Base-by-base conservation (phyloP, 1,140 invertebrate genomes). In the Bradysia coprophila region DNA sequence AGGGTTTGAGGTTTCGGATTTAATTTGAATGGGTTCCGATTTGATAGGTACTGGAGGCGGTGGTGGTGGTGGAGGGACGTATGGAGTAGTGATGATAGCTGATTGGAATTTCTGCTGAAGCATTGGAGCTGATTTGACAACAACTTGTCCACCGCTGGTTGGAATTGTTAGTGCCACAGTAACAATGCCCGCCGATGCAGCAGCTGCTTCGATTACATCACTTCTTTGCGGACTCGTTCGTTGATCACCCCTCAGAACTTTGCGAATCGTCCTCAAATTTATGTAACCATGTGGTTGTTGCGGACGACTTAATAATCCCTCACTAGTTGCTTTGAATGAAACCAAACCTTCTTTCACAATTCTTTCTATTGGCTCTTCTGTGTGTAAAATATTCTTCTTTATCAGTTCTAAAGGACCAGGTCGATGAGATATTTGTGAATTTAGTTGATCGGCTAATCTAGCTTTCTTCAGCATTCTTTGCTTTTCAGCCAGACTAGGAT, bases 341-440 rank as follows among this genome's bases (percentile, higher is more conserved):
- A 96, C 81, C 42, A 81, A 75, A 31, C 90, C 91, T 66, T 92
- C 85, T 71, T 92, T 92, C 34, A 94, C 84, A 33, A 87, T 88
- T 53, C 86, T 77, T 55, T 92, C 89, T 43, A 93, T 87, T 21
- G 78, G 76, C 53, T 89, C 85, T 59, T 92, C 87, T 1, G 89
- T 88, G 50, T 93, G 86, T 34, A 98, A 69, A 53, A 98, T 97
- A 63, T 97, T 96, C 55, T 90, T 92, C 67, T 93, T 83, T 44
- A 97, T 92, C 28, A 98, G 73, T 62, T 98, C 93, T 45, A 98
- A 67, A 5, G 92, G 91, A 1, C 93, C 93, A 2, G 93, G 93
- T 47, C 93, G 66, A 63, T 96, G 90, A 34, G 88, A 87, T 40
- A 97, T 71, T 59, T 95, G 89, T 54, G 94, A 90, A 62, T 94